Base-by-base conservation (phyloP, 2,113 vertebrate genomes). In the Varanus komodoensis region DNA sequence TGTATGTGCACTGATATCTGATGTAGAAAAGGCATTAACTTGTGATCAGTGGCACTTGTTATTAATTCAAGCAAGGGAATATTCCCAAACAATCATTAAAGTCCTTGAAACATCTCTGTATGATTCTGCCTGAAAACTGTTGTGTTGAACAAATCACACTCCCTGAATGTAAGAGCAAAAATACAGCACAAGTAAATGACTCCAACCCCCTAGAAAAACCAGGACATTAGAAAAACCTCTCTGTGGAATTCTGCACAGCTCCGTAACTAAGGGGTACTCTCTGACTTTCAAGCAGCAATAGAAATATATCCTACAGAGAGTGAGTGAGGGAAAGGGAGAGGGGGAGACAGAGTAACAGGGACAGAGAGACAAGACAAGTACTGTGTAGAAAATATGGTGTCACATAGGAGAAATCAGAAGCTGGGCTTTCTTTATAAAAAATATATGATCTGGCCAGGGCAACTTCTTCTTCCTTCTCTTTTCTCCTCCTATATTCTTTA, bases 361-460 rank as follows among this genome's bases (percentile, higher is more conserved):
- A 44, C 38, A 34, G 73, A 17, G n/a, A 69, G 27, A 19, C 12
- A 84, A 67, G 15, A 44, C 19, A 71, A 82, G 25, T 14, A 6
- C 69, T 29, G 25, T 57, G 25, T 17, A 25, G 69, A 74, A 48
- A 89, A 82, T 75, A 83, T 75, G 87, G 77, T 80, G 29, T 27
- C 80, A 75, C 34, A 86, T n/a, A 68, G 80, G n/a, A 69, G 67
- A 73, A 74, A 83, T 25, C 23, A 83, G 27, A 74, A 11, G 29
- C 27, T 29, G 61, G 25, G 25, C 75, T 84, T 89, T 52, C 48
- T 75, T 89, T 78, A 52, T 78, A n/a, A n/a, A n/a, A n/a, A n/a
- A n/a, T n/a, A n/a, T n/a, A n/a, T n/a, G n/a, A n/a, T n/a, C n/a
- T n/a, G n/a, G n/a, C n/a, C n/a, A n/a, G n/a, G n/a, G n/a, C n/a